phyloP scores from a whole-genome alignment of 30 jellyfish, hydroid and myxozoan genomes.

The Morbakka virulenta region DNA sequence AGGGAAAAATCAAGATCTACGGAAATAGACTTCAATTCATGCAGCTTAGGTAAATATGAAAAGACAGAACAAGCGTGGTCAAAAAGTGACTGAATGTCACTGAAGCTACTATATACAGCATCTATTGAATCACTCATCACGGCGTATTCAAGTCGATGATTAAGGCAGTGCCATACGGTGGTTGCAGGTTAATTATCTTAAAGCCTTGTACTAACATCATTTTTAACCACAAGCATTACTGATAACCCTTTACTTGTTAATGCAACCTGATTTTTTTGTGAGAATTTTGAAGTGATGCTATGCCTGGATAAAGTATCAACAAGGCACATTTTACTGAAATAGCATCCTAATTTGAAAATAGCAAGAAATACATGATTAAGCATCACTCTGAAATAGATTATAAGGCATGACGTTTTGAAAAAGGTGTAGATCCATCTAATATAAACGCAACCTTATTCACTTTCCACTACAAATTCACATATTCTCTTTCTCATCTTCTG shows the following conservation, averaged over 20 bases:
- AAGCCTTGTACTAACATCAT: slow-evolving; percentile 13
- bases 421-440: slow-evolving; percentile 32
- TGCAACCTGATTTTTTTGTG: slow-evolving; percentile 2
- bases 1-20: slow-evolving; percentile 1
- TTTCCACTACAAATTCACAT: slow-evolving; percentile 69
- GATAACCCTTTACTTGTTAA: slow-evolving; percentile 47
- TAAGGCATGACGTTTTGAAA: slow-evolving; percentile 6
- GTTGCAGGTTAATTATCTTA: slow-evolving; percentile 3
- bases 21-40: slow-evolving; percentile 1
- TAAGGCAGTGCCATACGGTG: slow-evolving; percentile 6
- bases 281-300: background rate
- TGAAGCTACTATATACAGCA: slow-evolving; percentile 7
- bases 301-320: background rate
- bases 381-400: slow-evolving; percentile 5
- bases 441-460: background rate
- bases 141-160: slow-evolving; percentile 7
- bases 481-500: slow-evolving; percentile 90
- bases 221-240: slow-evolving; percentile 3
- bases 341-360: slow-evolving; percentile 12
- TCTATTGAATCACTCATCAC: slow-evolving; percentile 17
- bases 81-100: slow-evolving; percentile 5
- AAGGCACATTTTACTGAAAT: background rate
- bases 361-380: slow-evolving; percentile 16
- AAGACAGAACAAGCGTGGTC: background rate
- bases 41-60: slow-evolving; percentile 27